A percentile compares a stretch with the other conserved stretches of the same genome.
phyloP scores from a whole-genome alignment of 2,888 invertebrate species.

The Epinotia ramella region DNA sequence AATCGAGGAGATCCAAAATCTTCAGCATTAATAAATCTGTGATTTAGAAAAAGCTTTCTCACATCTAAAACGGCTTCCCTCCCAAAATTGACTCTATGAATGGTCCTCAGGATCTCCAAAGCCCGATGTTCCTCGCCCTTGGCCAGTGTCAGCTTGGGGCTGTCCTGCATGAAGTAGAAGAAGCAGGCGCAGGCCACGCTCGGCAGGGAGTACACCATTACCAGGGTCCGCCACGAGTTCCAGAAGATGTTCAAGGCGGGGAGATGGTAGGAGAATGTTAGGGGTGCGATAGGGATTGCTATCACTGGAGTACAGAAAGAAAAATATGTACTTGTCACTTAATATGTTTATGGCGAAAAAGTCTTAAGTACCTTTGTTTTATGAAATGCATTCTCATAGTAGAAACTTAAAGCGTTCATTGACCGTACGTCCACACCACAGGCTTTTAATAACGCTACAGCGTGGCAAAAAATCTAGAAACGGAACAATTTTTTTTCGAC shows the following conservation, averaged over 20 bases:
- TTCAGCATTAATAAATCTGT: too few species aligned
- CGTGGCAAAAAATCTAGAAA: too few species aligned
- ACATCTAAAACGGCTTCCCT: conserved; percentile 59
- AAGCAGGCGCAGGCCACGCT: conserved; percentile 85
- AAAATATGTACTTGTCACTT: neutral
- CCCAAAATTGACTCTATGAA: conserved; percentile 65
- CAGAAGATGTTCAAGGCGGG: conserved; percentile 80
- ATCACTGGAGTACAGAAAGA: conserved; percentile 72
- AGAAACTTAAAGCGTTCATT: too few species aligned
- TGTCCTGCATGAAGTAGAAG: conserved; percentile 88
- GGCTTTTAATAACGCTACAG: too few species aligned
- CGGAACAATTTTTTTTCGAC: too few species aligned
- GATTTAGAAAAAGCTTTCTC: conserved; percentile 1
- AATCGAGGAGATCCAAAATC: too few species aligned
- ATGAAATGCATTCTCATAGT: too few species aligned
- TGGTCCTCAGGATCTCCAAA: conserved; percentile 68
- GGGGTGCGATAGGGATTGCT: conserved; percentile 88
- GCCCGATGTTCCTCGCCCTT: conserved; percentile 85
- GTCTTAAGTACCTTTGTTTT: too few species aligned
- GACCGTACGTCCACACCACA: too few species aligned
- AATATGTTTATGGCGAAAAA: too few species aligned
- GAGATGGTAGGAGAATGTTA: conserved; percentile 68
- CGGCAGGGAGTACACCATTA: conserved; percentile 88
- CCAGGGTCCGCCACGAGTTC: conserved; percentile 90
- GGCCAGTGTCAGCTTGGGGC: conserved; percentile 89